phyloP scores from a whole-genome alignment of 2,888 invertebrate species.

The Invenusta paracnida region DNA sequence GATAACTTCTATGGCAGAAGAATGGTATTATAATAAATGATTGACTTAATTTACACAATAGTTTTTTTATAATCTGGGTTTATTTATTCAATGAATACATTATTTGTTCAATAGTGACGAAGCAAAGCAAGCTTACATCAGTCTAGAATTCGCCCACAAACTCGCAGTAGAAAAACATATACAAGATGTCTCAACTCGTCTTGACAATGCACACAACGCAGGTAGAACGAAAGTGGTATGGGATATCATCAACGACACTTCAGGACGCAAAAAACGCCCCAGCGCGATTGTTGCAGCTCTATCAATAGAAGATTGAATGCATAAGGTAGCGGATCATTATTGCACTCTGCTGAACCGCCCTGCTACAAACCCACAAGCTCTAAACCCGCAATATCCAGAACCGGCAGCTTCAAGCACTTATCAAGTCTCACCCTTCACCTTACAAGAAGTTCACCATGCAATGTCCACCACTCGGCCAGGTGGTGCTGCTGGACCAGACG shows the following conservation, averaged over 20 bases:
- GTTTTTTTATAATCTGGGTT: no score
- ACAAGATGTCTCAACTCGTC: slow-evolving; percentile 4
- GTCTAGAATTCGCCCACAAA: background rate
- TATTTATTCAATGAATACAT: no score
- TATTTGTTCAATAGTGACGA: background rate
- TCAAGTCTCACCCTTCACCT: slow-evolving; percentile 9
- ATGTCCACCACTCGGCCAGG: slow-evolving; percentile 36
- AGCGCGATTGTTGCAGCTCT: background rate
- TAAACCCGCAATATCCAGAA: background rate
- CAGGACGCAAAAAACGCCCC: background rate
- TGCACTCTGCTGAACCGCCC: slow-evolving; percentile 10
- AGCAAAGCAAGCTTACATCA: background rate
- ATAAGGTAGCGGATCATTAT: background rate
- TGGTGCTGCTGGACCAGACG: slow-evolving; percentile 13
- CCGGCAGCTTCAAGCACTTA: background rate
- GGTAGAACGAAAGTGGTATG: background rate
- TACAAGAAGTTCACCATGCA: slow-evolving; percentile 35
- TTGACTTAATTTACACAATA: no score
- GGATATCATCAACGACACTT: background rate
- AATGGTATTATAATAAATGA: no score
- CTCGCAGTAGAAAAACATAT: slow-evolving; percentile 24
- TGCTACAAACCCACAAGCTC: background rate
- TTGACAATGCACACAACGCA: slow-evolving; percentile 29
- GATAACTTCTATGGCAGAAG: no score
- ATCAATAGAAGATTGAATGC: background rate